phyloP scores from a whole-genome alignment of 2,888 invertebrate genomes.

The Dasypogon diadema region DNA sequence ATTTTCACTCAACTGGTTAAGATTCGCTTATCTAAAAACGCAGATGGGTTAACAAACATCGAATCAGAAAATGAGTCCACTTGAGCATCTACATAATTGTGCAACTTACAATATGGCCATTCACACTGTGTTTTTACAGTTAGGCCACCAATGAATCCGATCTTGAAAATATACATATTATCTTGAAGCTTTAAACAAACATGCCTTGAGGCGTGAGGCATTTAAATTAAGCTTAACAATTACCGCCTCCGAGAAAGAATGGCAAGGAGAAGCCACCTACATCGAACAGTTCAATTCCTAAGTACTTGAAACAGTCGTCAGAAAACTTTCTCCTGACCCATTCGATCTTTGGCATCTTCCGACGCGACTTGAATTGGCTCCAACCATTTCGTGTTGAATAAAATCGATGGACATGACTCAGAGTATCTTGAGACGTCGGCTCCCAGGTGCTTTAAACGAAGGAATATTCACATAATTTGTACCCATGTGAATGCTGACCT shows the following conservation, averaged over 20 bases:
- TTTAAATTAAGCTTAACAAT: slow-evolving; percentile 8
- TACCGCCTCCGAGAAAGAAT: not conserved
- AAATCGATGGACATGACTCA: slow-evolving; percentile 8
- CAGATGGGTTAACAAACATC: not conserved
- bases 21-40: not conserved
- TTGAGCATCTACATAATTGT: not conserved
- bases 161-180: not conserved
- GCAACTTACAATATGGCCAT: not conserved
- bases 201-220: not conserved
- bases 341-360: slow-evolving; percentile 11
- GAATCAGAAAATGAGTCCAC: not conserved
- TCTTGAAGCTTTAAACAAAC: not conserved
- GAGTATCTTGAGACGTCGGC: not conserved
- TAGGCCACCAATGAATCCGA: not conserved
- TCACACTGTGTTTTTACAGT: not conserved
- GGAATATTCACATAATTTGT: not conserved
- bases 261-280: slow-evolving; percentile 24
- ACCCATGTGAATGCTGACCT: not conserved
- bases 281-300: slow-evolving; percentile 1
- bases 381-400: slow-evolving; percentile 2
- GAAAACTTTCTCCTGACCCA: slow-evolving; percentile 32
- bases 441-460: not conserved
- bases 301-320: not conserved
- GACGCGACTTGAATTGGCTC: not conserved
- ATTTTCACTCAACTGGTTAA: not conserved